Base-by-base conservation (phyloP, 2,888 invertebrate species). In the Sipha maydis region DNA sequence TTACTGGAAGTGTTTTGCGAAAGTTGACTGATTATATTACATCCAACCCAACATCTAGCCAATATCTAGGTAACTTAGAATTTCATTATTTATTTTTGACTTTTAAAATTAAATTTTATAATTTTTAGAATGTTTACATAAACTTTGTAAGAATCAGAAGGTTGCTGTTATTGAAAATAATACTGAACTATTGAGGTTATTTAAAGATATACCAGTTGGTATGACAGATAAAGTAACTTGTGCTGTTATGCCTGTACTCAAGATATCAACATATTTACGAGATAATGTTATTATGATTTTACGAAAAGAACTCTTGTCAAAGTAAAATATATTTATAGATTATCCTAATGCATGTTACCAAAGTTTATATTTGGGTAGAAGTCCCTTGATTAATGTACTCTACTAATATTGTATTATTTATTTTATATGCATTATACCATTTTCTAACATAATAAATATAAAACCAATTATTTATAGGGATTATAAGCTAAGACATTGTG, bases 261-360 rank as follows among this genome's bases (percentile, higher is more conserved):
- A 94, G 91, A 93, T 94, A 89, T 95, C 95, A 79, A 92, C 93
- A 2, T 93, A 94, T 9, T 93, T 95, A 31, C 93, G 95, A 90
- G 96, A 97, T 90, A 93, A 94, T 0, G 92, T 96, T 14, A 94
- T 96, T 82, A 93, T 96, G 91, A 93, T 95, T 56, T 93, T 96
- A 89, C 92, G 96, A 34, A 96, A 97, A 92, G 94, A 95, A 61
- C 92, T 97, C 41, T 95, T 95, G 91, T 95, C 95, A 17, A 94
- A 94, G 95, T 95, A 92, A 48, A 91, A 90, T 91, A 61, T 41
- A 83, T 14, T 48, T 14, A n/a, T 48, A 48, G 11, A 48, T 48
- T 48, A 48, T 48, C 14, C 48, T 14, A 1, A 14, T 48, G 14
- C 48, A 48, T 48, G 14, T 48, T 48, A 48, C 14, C 14, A 14